These are phyloP conservation scores for Gadus chalcogrammus DNA, from an alignment of 2,113 vertebrate species.

Conservation along the genomic window DNA sequence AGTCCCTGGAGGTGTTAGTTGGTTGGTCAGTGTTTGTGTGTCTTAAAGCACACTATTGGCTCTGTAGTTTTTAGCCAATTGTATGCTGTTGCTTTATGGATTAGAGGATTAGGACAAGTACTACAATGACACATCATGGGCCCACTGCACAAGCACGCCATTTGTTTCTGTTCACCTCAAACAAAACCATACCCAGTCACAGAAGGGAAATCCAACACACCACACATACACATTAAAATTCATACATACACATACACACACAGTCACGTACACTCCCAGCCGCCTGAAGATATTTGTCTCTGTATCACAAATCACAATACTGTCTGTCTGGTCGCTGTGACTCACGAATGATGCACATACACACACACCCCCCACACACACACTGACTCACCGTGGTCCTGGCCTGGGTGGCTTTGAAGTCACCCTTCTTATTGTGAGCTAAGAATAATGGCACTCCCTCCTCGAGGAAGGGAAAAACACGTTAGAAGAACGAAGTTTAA, in stretches of 20 bases:
- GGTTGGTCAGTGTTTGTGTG: conserved; percentile 10
- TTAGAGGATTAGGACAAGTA: not conserved
- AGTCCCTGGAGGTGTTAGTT: conserved; percentile 8
- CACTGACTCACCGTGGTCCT: conserved; percentile 50
- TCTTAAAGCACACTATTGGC: no score
- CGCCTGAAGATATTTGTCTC: not conserved
- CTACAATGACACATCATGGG: not conserved
- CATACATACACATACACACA: not conserved
- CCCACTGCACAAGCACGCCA: not conserved
- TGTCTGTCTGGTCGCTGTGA: not conserved
- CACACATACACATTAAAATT: not conserved
- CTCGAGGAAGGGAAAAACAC: not conserved
- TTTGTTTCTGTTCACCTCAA: not conserved
- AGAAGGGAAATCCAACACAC: not conserved
- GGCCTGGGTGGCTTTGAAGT: conserved; percentile 41
- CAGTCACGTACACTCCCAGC: not conserved
- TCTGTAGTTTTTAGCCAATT: no score
- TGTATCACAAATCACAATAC: no score
- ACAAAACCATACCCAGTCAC: not conserved
- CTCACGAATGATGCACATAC: conserved; percentile 9
- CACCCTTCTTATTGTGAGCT: conserved; percentile 17
- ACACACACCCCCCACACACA: conserved; percentile 1
- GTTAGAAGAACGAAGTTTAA: not conserved
- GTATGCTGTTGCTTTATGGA: not conserved
- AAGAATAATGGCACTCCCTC: conserved; percentile 14